Evolutionary conservation across 2,113 vertebrate species (phyloP).

Genomic region (Acanthochromis polyacanthus): DNA sequence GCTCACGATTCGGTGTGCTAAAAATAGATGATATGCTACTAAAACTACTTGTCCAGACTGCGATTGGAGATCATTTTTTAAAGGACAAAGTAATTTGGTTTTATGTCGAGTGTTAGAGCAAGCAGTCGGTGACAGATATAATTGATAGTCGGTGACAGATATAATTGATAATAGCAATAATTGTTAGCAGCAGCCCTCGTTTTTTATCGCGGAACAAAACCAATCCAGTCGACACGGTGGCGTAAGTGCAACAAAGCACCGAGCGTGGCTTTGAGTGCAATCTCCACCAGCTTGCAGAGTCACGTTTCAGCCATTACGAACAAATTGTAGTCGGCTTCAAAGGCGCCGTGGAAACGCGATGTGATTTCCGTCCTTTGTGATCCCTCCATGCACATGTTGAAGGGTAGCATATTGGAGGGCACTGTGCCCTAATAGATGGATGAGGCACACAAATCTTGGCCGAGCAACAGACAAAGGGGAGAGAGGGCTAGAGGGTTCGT

Average conservation of each 20-base stretch:
- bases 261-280: neutral
- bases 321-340: neutral
- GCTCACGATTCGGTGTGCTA: neutral
- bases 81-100: neutral
- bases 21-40: too few species aligned
- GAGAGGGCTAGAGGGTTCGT: constrained; percentile 40
- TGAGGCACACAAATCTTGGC: constrained; percentile 58
- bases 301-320: neutral
- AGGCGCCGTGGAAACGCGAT: neutral
- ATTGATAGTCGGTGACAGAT: too few species aligned
- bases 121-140: too few species aligned
- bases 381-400: constrained; percentile 42
- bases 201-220: neutral
- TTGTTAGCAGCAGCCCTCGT: neutral
- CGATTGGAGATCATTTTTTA: neutral
- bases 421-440: constrained; percentile 52
- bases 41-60: too few species aligned
- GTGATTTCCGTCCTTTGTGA: constrained; percentile 42
- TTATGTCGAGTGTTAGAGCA: too few species aligned
- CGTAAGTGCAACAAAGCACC: neutral
- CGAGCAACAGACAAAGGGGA: constrained; percentile 48
- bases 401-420: constrained; percentile 53
- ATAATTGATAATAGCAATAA: too few species aligned
- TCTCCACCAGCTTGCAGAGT: neutral
- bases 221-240: neutral